Evolutionary conservation across 2,113 vertebrate species (phyloP), one percentile per base, ranked within the genome.

Genomic region (Anarhynchus alexandrinus): DNA sequence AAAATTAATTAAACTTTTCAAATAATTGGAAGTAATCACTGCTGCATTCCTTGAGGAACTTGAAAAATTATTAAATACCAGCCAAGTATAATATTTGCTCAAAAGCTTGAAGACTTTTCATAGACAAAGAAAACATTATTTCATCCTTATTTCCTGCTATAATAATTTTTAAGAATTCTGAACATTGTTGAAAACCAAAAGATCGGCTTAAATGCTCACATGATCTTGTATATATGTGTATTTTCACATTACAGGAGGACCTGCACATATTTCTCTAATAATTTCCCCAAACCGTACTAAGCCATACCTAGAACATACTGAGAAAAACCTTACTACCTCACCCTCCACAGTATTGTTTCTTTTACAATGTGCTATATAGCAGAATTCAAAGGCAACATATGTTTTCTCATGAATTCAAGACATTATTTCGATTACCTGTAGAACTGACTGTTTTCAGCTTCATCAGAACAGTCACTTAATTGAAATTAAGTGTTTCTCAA

Each of bases 401-500:
- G 73, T 42, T 57, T 76, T 73, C 55, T 58, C 61, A 79, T 77
- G 15, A 89, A 92, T 83, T 90, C 58, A 95, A 88, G 84, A 36
- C 4, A 22, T n/a, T 90, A 72, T 84, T 96, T 71, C 72, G 95
- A 36, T 90, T 86, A 80, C 30, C 80, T 91, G 51, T 67, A 93
- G 67, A 97, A 80, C 15, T 73, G 76, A 55, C 43, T 88, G 58
- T 94, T 97, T 96, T 95, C 82, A 97, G 69, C 86, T 95, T 95
- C 89, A 95, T 36, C 90, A 91, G 15, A 91, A 78, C 71, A 94
- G 81, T 66, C 77, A 96, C 91, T 95, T 96, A 95, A 96, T 85
- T 96, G 82, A 96, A 97, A 96, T 58, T 51, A 85, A 93, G 23
- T 82, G 14, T 77, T 94, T 97, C 82, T 96, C 70, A 96, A 95